Conservation (phyloP, 2,113 vertebrate species). For the Cathartes aura region DNA sequence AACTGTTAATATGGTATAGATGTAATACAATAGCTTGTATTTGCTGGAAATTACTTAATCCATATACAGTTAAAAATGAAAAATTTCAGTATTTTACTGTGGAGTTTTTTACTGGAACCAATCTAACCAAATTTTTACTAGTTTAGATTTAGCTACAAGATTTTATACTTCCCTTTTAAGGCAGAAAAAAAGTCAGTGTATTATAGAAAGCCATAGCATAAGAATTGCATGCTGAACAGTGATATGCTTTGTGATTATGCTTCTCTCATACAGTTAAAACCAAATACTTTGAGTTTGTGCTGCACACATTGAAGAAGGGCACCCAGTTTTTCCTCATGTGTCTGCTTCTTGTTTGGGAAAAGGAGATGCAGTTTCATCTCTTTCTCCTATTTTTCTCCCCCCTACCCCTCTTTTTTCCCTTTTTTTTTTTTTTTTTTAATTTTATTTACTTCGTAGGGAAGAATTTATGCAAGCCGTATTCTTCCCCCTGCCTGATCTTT, state of each 20-base stretch:
- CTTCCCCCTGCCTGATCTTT: neutral
- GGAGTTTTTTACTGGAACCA: neutral
- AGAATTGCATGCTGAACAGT: neutral
- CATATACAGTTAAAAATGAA: neutral
- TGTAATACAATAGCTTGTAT: neutral
- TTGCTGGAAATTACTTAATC: neutral
- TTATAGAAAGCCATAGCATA: neutral
- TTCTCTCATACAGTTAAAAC: neutral
- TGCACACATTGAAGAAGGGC: neutral
- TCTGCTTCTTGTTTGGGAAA: neutral
- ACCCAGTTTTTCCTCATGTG: neutral
- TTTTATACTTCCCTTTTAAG: neutral
- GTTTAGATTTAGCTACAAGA: neutral
- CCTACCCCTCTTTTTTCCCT: fast-evolving
- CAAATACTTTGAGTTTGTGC: neutral
- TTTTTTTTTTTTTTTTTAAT: neutral
- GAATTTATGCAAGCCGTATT: neutral
- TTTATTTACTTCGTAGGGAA: neutral
- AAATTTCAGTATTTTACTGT: neutral
- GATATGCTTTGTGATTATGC: neutral
- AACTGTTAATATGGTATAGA: neutral
- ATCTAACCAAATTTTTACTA: neutral
- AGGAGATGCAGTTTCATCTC: neutral
- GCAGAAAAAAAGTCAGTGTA: neutral
- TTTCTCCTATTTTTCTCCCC: neutral